Percentiles rank a stretch among this genome's conserved stretches.
Conservation (phyloP, 2,113 vertebrate genomes). For the Ardeotis arabs region DNA sequence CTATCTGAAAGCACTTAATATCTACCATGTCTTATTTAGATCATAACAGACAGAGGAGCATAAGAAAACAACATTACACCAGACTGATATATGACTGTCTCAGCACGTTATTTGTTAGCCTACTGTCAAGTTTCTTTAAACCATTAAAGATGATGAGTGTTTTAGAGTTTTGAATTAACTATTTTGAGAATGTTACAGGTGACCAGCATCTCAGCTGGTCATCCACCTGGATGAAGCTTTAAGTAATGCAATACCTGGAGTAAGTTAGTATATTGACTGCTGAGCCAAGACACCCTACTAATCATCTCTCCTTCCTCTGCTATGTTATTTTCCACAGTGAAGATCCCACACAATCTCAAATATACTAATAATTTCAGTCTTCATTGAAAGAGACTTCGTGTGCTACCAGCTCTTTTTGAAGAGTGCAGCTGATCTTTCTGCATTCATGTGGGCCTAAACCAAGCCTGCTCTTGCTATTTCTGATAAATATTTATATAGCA, state of each 20-base stretch:
- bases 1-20: background rate
- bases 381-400: slow-evolving; percentile 26
- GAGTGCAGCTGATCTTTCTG: slow-evolving; percentile 14
- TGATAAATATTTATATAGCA: slow-evolving; percentile 52
- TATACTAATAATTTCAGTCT: slow-evolving; percentile 34
- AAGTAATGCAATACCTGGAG: background rate
- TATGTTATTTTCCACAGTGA: background rate
- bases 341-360: slow-evolving; percentile 1
- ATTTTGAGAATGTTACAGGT: background rate
- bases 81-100: background rate
- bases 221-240: background rate
- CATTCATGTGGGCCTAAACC: background rate
- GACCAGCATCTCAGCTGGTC: background rate
- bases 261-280: background rate
- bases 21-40: background rate
- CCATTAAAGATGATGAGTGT: background rate
- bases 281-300: background rate
- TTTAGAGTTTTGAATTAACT: background rate
- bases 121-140: background rate
- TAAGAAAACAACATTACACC: background rate
- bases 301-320: background rate
- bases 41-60: background rate
- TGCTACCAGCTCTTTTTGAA: background rate
- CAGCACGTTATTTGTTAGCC: background rate
- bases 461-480: background rate